Conservation (phyloP, 1,140 invertebrate species). For the Ptiloglossa arizonensis region DNA sequence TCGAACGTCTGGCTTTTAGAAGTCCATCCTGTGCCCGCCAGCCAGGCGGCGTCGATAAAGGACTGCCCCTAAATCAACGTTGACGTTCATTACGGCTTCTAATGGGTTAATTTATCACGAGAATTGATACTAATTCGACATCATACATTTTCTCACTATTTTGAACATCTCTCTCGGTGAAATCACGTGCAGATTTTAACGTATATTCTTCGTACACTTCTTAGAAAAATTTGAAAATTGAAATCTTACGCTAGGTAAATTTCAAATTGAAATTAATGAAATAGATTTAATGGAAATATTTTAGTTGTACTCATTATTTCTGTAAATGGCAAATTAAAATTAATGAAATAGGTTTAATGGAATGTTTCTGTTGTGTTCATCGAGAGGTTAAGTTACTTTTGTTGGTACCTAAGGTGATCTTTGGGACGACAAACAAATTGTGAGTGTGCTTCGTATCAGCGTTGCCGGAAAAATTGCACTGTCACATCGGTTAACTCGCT, state of each 20-base stretch:
- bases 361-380: neutral
- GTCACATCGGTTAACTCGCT: no score
- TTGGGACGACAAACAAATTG: no score
- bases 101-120: neutral
- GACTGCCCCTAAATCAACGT: constrained; percentile 1
- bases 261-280: neutral
- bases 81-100: neutral
- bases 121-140: neutral
- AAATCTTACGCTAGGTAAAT: neutral
- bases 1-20: neutral
- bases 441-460: no score
- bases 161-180: no score
- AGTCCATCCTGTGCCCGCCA: neutral
- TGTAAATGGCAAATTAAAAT: no score
- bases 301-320: no score
- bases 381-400: no score
- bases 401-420: no score
- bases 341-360: neutral
- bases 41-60: neutral
- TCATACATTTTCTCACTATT: neutral
- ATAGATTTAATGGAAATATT: neutral
- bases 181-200: neutral
- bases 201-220: no score
- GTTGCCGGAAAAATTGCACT: no score
- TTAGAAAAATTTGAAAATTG: no score